These are phyloP conservation scores for Ormyrus thymus DNA, from an alignment of 2,888 invertebrate species.

Conservation along the genomic window DNA sequence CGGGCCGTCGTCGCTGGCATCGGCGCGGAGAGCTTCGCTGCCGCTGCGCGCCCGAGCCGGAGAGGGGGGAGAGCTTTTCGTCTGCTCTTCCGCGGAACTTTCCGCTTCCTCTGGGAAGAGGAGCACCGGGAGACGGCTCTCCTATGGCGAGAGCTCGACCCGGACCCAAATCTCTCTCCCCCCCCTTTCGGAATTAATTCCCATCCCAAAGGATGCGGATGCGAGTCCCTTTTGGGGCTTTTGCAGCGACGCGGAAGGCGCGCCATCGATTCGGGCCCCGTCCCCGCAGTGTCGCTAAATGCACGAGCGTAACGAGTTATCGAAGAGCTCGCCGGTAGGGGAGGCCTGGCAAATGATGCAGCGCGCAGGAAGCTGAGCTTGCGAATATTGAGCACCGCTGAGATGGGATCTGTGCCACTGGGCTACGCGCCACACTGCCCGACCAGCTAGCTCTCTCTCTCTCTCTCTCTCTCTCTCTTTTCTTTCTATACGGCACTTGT, in stretches of 20 bases:
- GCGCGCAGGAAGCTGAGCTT: slow-evolving; percentile 45
- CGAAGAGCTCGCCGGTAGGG: neutral
- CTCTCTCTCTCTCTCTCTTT: slow-evolving; percentile 3
- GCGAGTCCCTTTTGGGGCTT: too few relatives aligned
- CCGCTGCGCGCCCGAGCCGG: neutral
- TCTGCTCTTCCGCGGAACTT: slow-evolving; percentile 35
- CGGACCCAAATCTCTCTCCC: too few relatives aligned
- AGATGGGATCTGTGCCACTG: slow-evolving; percentile 69
- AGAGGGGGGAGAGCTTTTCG: slow-evolving; percentile 1
- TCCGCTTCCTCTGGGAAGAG: slow-evolving; percentile 38
- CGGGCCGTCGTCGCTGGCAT: slow-evolving; percentile 26
- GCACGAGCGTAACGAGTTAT: too few relatives aligned
- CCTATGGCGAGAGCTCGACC: neutral
- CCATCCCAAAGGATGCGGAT: too few relatives aligned
- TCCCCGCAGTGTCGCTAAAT: too few relatives aligned
- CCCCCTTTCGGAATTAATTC: too few relatives aligned
- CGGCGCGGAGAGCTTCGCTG: slow-evolving; percentile 25
- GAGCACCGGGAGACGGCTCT: neutral
- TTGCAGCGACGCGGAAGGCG: too few relatives aligned
- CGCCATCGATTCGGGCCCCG: too few relatives aligned
- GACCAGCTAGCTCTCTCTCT: slow-evolving; percentile 11
- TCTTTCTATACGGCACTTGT: neutral
- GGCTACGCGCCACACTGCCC: slow-evolving; percentile 62
- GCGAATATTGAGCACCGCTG: slow-evolving; percentile 64
- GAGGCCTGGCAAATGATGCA: slow-evolving; percentile 1